A percentile compares a stretch with the other conserved stretches of the same genome.
These are phyloP conservation scores for Nebria ingens DNA, from an alignment of 1,140 invertebrate genomes.

Conservation along the genomic window DNA sequence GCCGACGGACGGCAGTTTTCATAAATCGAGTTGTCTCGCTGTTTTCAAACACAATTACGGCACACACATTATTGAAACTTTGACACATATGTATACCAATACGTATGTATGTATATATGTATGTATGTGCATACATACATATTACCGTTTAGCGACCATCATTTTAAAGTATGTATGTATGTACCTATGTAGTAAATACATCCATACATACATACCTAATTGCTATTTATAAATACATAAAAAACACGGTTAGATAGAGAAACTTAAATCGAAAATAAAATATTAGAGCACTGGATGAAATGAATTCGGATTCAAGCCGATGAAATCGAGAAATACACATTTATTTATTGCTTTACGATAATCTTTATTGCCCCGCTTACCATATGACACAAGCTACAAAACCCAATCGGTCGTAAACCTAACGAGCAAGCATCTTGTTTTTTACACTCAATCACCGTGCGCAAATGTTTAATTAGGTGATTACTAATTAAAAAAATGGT, in stretches of 20 bases:
- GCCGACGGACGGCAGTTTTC: background rate
- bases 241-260: background rate
- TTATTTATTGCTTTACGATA: no score
- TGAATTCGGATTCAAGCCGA: no score
- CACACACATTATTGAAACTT: background rate
- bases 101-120: conserved; percentile 6
- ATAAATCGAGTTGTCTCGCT: background rate
- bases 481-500: background rate
- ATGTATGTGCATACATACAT: conserved; percentile 2
- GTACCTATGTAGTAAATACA: background rate
- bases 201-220: background rate
- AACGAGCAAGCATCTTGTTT: no score
- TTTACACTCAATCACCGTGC: no score
- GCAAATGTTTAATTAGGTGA: background rate
- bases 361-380: no score
- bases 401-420: no score
- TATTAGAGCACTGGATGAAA: no score
- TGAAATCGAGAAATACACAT: no score
- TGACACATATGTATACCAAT: background rate
- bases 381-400: no score
- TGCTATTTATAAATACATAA: background rate
- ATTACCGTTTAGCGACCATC: background rate
- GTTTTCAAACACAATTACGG: background rate
- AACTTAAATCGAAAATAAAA: no score
- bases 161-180: background rate